Evolutionary conservation across 2,113 vertebrate genomes (phyloP), one percentile per base, ranked within the genome.

Genomic region (Zootoca vivipara): DNA sequence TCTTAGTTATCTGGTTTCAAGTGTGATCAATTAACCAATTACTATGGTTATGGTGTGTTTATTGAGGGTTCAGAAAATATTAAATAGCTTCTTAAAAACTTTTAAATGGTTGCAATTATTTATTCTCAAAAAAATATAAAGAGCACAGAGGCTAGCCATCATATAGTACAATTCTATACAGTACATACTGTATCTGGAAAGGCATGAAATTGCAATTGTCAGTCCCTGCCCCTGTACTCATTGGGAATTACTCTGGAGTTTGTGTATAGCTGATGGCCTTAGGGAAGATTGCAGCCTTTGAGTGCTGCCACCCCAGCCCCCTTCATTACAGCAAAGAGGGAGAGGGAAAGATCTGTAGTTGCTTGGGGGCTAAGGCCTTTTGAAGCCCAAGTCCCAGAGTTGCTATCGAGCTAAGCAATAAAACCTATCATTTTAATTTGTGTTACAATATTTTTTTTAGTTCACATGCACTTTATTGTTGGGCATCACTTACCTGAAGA

Each of bases 401-500:
- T 77, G 38, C 46, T 56, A n/a, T n/a, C 2, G 30, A 2, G 30
- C 16, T 56, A 5, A 58, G 62, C 24, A 82, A 7, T 58, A 42
- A 81, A 73, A 42, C 26, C 2, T 62, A 10, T 40, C 64, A 80
- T 46, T 30, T 85, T 46, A 7, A 42, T 38, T 83, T 89, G 24
- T 35, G 73, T 91, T 69, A 82, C 10, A 42, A 72, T 80, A 5
- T 30, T 30, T 35, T 77, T 28, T 33, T 84, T 74, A 81, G 56
- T 33, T 56, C 70, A 62, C n/a, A 77, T 58, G 64, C 16, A 5
- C 10, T 38, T 75, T 62, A 86, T 24, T 52, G 73, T 2, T 15
- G 1, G 8, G 5, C 5, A 38, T n/a, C 46, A 46, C 26, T 84
- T 96, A 99, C 99, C 98, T 98, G 96, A 99, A 99, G 94, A 99